Evolutionary conservation across 2,113 vertebrate genomes (phyloP).

Genomic region (Pan troglodytes): NHGRI_mPanTro3-v2.1_pri NC_072414.2:61725001-61725500

Average conservation of each 20-base stretch:
- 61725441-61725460: conserved; percentile 50
- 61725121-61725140: no score
- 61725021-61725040: neutral
- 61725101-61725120: neutral
- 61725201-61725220: neutral
- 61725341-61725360: fast-evolving
- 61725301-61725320: neutral
- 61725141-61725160: neutral
- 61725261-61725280: no score
- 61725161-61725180: no score
- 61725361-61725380: neutral
- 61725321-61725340: neutral
- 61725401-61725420: neutral
- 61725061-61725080: no score
- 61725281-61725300: neutral
- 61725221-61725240: neutral
- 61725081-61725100: neutral
- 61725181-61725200: neutral
- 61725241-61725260: neutral
- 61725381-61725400: neutral
- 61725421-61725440: neutral
- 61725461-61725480: conserved; percentile 54
- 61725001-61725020: neutral
- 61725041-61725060: neutral
- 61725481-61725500: conserved; percentile 73